phyloP scores from a whole-genome alignment of 2,888 invertebrate species.

The Ischnura elegans region DNA sequence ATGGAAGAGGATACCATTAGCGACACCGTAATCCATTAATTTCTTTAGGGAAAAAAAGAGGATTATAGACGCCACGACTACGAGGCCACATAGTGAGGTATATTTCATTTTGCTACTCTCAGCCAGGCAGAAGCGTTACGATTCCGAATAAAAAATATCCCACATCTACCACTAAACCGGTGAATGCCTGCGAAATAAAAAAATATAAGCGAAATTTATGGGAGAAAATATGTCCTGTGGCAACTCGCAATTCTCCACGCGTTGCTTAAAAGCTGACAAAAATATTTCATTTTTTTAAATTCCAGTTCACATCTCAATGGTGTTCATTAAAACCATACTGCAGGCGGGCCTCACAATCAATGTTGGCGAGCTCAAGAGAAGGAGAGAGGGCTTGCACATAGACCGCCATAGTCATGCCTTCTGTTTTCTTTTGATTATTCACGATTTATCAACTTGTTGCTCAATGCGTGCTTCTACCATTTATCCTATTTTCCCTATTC shows the following conservation, averaged over 20 bases:
- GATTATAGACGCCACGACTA: too few species aligned
- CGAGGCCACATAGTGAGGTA: too few species aligned
- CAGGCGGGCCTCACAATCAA: background rate
- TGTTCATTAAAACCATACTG: background rate
- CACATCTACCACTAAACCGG: background rate
- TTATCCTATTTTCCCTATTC: background rate
- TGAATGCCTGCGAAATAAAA: background rate
- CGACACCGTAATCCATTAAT: too few species aligned
- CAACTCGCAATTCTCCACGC: background rate
- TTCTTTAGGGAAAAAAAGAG: too few species aligned
- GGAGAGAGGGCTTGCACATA: background rate
- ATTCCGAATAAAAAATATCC: too few species aligned
- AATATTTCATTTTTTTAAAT: background rate
- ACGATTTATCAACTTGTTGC: background rate
- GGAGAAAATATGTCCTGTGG: background rate
- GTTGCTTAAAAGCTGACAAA: background rate
- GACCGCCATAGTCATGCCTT: background rate
- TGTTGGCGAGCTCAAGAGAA: background rate
- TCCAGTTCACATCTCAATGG: background rate
- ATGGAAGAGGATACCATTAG: too few species aligned
- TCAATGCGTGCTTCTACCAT: background rate
- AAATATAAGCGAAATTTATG: background rate
- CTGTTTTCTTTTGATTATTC: background rate
- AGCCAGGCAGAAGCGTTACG: too few species aligned
- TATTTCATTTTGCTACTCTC: too few species aligned